Evolutionary conservation across 2,797 vertebrate genomes (phyloP).

Genomic region (Micrastur ruficollis): DNA sequence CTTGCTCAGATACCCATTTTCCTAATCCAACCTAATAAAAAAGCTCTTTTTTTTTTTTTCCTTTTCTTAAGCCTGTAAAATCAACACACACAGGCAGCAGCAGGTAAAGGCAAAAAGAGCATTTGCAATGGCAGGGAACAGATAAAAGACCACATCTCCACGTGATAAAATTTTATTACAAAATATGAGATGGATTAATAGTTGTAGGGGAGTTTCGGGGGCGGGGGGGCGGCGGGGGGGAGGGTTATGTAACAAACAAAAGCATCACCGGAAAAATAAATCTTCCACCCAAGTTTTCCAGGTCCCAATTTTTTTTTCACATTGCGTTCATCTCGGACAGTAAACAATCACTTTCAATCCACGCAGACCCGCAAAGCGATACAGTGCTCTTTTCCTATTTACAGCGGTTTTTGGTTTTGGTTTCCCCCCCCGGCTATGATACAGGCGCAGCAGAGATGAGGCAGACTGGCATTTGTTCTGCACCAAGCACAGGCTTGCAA

Average conservation of each 20-base stretch:
- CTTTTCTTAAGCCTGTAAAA: background rate
- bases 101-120: background rate
- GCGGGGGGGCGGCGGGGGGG: background rate
- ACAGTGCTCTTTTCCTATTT: constrained; percentile 16
- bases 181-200: constrained; percentile 36
- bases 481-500: background rate
- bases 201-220: background rate
- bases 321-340: background rate
- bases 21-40: background rate
- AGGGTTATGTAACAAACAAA: background rate
- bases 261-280: constrained; percentile 14
- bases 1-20: background rate
- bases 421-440: rapidly evolving
- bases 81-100: background rate
- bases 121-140: background rate
- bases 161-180: constrained; percentile 50
- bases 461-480: background rate
- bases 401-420: background rate
- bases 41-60: too few species aligned
- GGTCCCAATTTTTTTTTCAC: background rate
- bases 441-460: background rate
- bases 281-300: background rate
- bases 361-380: background rate
- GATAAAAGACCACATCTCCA: background rate
- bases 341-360: background rate